phyloP scores from a whole-genome alignment of 2,113 vertebrate species.

The Chionomys nivalis region DNA sequence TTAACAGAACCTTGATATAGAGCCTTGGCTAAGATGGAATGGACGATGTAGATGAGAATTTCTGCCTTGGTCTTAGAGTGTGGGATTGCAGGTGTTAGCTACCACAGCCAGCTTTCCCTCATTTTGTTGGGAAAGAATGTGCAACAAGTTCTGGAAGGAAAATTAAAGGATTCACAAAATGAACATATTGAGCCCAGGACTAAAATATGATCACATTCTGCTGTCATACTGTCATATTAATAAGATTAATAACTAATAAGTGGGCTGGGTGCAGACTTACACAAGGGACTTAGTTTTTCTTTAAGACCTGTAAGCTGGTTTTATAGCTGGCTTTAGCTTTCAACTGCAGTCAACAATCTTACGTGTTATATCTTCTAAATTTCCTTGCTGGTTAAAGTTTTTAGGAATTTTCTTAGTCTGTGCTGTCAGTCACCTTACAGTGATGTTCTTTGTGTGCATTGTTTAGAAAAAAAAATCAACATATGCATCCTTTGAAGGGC shows the following conservation, averaged over 20 bases:
- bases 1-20: background rate
- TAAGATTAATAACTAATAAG: background rate
- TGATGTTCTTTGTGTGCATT: background rate
- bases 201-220: constrained; percentile 36
- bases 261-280: background rate
- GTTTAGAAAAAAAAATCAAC: constrained; percentile 9
- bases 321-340: background rate
- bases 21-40: background rate
- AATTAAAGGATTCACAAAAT: background rate
- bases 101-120: background rate
- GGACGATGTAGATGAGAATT: background rate
- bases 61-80: background rate
- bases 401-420: constrained; percentile 4
- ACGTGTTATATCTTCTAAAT: background rate
- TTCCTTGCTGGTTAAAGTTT: background rate
- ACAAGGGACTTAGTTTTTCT: background rate
- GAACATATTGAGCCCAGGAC: background rate
- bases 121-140: background rate
- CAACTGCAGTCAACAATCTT: background rate
- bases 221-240: background rate
- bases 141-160: background rate
- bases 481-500: background rate
- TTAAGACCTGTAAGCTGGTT: background rate
- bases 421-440: background rate
- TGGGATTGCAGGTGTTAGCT: no score